A percentile compares a stretch with the other conserved stretches of the same genome.
phyloP scores from a whole-genome alignment of 2,797 vertebrate genomes.

The Pantherophis alleghaniensis region DNA sequence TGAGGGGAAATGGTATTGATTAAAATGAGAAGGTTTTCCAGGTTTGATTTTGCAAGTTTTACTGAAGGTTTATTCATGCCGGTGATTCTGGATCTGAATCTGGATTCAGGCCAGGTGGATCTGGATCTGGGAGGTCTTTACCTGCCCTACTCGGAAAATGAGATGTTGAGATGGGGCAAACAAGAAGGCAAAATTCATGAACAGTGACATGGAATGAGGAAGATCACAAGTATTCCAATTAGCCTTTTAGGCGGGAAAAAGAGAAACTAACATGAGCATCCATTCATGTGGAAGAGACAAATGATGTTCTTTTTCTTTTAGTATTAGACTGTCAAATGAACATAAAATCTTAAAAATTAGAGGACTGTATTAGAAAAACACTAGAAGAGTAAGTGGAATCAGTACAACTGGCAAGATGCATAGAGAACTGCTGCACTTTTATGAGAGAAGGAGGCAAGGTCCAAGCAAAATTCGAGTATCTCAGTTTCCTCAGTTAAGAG shows the following conservation, averaged over 20 bases:
- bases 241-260: not conserved
- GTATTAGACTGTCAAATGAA: not conserved
- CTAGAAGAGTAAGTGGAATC: not conserved
- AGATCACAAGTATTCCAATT: not conserved
- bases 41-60: not conserved
- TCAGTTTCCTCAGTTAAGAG: not conserved
- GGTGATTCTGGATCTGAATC: not conserved
- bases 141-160: not conserved
- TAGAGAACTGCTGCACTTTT: not conserved
- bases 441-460: not conserved
- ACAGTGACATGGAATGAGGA: not conserved
- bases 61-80: not conserved
- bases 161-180: not conserved
- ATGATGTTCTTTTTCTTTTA: not conserved
- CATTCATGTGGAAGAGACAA: not conserved
- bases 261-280: not conserved
- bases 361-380: not conserved
- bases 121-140: not conserved
- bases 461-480: not conserved
- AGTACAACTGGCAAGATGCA: not conserved
- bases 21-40: not conserved
- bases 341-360: not conserved
- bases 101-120: not conserved
- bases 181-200: not conserved
- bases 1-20: not conserved